phyloP scores from a whole-genome alignment of 2,113 vertebrate species.

The Lasiurus borealis region DNA sequence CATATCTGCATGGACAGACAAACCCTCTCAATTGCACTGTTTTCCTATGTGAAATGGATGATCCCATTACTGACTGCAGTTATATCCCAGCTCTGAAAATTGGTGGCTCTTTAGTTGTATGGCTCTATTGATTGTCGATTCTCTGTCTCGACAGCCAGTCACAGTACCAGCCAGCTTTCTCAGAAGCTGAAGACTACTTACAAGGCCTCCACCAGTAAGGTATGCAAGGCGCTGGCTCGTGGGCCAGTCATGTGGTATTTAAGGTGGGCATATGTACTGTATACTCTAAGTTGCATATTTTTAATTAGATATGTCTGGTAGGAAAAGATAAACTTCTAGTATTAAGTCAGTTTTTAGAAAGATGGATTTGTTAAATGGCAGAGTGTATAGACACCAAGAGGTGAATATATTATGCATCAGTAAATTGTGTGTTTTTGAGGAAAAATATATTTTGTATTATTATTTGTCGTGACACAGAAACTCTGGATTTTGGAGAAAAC shows the following conservation, averaged over 20 bases:
- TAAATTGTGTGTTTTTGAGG: background rate
- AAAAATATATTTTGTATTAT: background rate
- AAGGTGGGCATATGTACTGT: constrained; percentile 61
- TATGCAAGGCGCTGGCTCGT: constrained; percentile 83
- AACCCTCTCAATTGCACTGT: background rate
- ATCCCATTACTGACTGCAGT: background rate
- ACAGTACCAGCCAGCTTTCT: constrained; percentile 99
- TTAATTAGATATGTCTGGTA: constrained; percentile 59
- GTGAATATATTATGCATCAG: background rate
- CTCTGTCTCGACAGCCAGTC: constrained; percentile 93
- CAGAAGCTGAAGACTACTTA: constrained; percentile 99
- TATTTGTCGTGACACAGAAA: constrained; percentile 31
- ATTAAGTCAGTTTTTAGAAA: constrained; percentile 8
- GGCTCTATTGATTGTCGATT: constrained; percentile 77
- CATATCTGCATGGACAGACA: rapidly evolving
- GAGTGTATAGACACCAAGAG: background rate
- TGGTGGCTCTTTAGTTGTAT: background rate
- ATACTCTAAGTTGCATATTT: constrained; percentile 71
- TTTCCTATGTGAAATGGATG: background rate
- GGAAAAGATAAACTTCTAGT: constrained; percentile 49
- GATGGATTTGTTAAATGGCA: background rate
- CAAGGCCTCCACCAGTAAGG: constrained; percentile 99
- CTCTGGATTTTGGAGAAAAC: background rate
- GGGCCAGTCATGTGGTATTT: constrained; percentile 58
- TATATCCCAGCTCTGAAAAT: background rate